Evolutionary conservation across 2,113 vertebrate genomes (phyloP), one percentile per base, ranked within the genome.

Genomic region (Rhinolophus ferrumequinum): DNA sequence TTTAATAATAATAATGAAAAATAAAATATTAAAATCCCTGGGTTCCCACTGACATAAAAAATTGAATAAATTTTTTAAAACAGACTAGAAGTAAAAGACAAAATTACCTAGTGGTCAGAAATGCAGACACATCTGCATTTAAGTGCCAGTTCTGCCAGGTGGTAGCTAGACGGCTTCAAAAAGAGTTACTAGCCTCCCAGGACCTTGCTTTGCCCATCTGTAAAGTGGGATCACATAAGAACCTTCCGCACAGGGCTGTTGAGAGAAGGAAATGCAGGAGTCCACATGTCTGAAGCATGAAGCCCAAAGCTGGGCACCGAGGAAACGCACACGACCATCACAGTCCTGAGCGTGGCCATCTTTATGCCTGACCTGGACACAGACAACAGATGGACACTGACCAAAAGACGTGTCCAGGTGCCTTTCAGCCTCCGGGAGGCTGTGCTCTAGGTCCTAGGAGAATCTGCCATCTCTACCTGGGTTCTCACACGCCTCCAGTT

Each of bases 141-240:
- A 38, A 60, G 70, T 4, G 12, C 38, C 38, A 9, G 18, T 35
- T 35, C 33, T 24, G 33, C 64, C 50, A 24, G 35, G 19, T 11
- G 7, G 38, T 13, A 2, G 21, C n/a, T 19, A 50, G 16, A 16
- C 0, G 14, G 79, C 30, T 38, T 62, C 16, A 13, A 3, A 33
- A 50, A 62, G 67, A 1, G 24, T 15, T 22, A 24, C 54, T 41
- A 24, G 8, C 44, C n/a, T 54, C 44, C 2, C 16, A 5, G 41
- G 5, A 7, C 13, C 80, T 54, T 24, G 2, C n/a, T 38, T n/a
- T 5, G 19, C 22, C 50, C 12, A 3, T 30, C 50, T 33, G 24
- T 30, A 16, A 16, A 50, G 1, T 26, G n/a, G 22, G 33, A 28
- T 30, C 16, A 35, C 0, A 2, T 0, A 7, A 14, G 35, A 21